These are phyloP conservation scores for Argyrosomus regius DNA, from an alignment of 2,797 vertebrate species.

Conservation along the genomic window DNA sequence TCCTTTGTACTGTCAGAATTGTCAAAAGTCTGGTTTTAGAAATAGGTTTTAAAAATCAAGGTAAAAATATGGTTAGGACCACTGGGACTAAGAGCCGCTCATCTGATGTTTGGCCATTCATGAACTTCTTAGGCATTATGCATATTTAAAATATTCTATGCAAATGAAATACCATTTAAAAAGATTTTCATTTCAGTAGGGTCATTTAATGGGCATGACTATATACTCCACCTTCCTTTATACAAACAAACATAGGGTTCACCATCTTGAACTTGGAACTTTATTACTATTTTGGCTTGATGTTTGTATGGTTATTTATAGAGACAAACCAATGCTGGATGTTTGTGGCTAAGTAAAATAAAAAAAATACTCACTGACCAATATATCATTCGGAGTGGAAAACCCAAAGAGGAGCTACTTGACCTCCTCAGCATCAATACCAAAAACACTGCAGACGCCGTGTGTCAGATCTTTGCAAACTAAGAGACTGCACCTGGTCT, in stretches of 20 bases:
- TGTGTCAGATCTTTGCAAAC: too few species aligned
- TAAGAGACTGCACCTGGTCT: too few species aligned
- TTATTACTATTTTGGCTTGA: neutral
- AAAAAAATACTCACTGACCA: too few species aligned
- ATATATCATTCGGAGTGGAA: too few species aligned
- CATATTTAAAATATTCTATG: neutral
- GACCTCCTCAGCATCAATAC: too few species aligned
- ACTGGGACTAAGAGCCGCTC: neutral
- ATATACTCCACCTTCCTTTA: neutral
- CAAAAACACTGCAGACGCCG: too few species aligned
- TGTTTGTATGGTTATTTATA: neutral
- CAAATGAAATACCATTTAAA: neutral
- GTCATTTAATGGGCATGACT: neutral
- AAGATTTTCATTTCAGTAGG: neutral
- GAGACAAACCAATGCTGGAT: too few species aligned
- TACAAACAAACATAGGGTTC: neutral
- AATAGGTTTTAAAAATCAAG: neutral
- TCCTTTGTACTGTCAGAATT: neutral
- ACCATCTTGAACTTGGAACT: neutral
- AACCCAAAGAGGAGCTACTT: too few species aligned
- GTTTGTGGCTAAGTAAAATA: too few species aligned
- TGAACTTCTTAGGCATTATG: neutral
- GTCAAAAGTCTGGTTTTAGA: neutral
- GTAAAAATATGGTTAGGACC: neutral
- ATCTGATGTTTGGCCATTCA: neutral